phyloP scores from a whole-genome alignment of 23 tunicate genomes.

The Trididemnum nubilum region DNA sequence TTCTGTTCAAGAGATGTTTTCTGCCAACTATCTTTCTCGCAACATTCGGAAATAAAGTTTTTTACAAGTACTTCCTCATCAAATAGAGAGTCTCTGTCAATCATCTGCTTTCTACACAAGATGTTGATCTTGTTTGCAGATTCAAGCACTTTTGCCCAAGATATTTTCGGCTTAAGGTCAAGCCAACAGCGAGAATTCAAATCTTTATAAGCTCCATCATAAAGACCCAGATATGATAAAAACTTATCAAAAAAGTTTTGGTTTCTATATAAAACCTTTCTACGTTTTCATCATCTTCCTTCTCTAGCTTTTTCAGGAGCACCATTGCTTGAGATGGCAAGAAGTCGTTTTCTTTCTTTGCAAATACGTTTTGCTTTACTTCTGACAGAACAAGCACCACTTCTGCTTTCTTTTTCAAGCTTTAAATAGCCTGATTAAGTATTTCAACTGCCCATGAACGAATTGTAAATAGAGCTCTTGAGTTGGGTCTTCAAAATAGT shows the following conservation, averaged over 20 bases:
- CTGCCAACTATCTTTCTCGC: slow-evolving; percentile 65
- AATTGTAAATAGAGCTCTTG: slow-evolving; percentile 50
- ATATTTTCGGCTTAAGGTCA: slow-evolving; percentile 45
- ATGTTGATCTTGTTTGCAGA: slow-evolving; percentile 49
- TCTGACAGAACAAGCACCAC: slow-evolving; percentile 41
- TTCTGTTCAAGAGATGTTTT: slow-evolving; percentile 55
- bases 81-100: too few species aligned
- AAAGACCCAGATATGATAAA: slow-evolving; percentile 58
- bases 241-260: slow-evolving; percentile 39
- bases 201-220: slow-evolving; percentile 57
- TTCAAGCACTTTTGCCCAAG: slow-evolving; percentile 25
- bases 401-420: slow-evolving; percentile 44
- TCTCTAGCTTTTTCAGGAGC: slow-evolving; percentile 49
- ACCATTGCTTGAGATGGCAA: too few species aligned
- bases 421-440: slow-evolving; percentile 55
- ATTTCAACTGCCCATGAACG: slow-evolving; percentile 33
- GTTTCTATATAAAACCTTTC: slow-evolving; percentile 41
- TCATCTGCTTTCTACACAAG: slow-evolving; percentile 46
- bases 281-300: slow-evolving; percentile 40
- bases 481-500: too few species aligned
- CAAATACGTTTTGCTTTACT: slow-evolving; percentile 57
- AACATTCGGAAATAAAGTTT: slow-evolving; percentile 57
- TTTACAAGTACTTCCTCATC: slow-evolving; percentile 51
- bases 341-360: slow-evolving; percentile 62
- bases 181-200: slow-evolving; percentile 56